phyloP scores from a whole-genome alignment of 2,888 invertebrate species.

The Parthenolecanium corni region DNA sequence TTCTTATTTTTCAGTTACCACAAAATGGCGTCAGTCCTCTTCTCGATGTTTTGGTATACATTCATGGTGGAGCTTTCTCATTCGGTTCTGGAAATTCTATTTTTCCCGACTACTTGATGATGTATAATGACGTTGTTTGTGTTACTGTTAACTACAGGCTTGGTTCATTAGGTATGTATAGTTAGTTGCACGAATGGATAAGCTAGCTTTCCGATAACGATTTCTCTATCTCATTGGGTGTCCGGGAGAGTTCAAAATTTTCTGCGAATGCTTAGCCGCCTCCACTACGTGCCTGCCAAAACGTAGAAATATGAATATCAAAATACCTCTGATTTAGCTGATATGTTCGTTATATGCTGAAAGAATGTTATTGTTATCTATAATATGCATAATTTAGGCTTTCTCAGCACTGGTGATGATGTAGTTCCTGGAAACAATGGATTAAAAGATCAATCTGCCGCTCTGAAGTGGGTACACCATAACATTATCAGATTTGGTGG shows the following conservation, averaged over 20 bases:
- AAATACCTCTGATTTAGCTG: no score
- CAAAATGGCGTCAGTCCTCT: constrained; percentile 31
- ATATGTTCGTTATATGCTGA: no score
- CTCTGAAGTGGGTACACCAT: constrained; percentile 55
- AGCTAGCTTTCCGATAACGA: not conserved
- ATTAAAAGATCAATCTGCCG: constrained; percentile 59
- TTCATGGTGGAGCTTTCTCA: constrained; percentile 36
- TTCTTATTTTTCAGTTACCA: no score
- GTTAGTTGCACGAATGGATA: no score
- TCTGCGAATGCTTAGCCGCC: no score
- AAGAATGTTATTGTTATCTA: no score
- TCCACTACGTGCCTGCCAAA: no score
- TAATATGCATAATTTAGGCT: constrained; percentile 43
- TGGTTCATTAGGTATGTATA: constrained; percentile 35
- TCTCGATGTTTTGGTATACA: constrained; percentile 37
- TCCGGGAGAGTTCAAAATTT: not conserved
- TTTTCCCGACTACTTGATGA: constrained; percentile 35
- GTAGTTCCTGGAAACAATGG: constrained; percentile 59
- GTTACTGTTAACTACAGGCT: constrained; percentile 36
- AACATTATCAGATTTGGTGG: constrained; percentile 62
- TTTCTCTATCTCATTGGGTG: not conserved
- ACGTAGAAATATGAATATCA: no score
- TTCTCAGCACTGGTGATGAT: constrained; percentile 60
- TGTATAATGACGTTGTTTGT: constrained; percentile 34
- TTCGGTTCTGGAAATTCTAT: constrained; percentile 32